Percentiles rank a stretch among this genome's conserved stretches.
Evolutionary conservation across 2,888 invertebrate genomes (phyloP).

Genomic region (Microctonus aethiopoides): DNA sequence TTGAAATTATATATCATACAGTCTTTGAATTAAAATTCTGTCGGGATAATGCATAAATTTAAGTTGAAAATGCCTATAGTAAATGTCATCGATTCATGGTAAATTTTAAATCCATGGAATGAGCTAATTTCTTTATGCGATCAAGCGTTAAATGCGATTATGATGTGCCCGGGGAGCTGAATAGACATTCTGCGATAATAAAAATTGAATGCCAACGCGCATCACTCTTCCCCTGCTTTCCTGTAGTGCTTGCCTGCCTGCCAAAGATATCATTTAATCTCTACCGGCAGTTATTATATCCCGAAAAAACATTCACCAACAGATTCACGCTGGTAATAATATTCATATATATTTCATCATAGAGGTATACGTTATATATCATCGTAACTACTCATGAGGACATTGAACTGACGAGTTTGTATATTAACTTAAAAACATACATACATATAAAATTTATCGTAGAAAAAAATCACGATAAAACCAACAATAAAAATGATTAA

Average conservation of each 20-base stretch:
- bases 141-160: constrained; percentile 59
- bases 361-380: background rate
- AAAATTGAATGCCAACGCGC: constrained; percentile 35
- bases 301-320: constrained; percentile 21
- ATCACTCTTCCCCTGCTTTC: background rate
- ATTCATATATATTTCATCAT: background rate
- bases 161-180: constrained; percentile 42
- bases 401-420: background rate
- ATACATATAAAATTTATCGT: background rate
- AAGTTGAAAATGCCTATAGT: background rate
- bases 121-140: constrained; percentile 57
- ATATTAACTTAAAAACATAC: background rate
- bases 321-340: constrained; percentile 9
- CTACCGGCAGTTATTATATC: constrained; percentile 20
- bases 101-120: constrained; percentile 54
- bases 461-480: background rate
- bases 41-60: constrained; percentile 8
- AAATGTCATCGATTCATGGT: constrained; percentile 42
- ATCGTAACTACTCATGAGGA: background rate
- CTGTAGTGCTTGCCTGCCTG: constrained; percentile 31
- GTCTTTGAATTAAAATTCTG: background rate
- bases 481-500: background rate
- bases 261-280: constrained; percentile 39
- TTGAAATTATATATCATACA: background rate
- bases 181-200: constrained; percentile 39